phyloP scores from a whole-genome alignment of 2,797 vertebrate genomes.

The Acanthornis magna region DNA sequence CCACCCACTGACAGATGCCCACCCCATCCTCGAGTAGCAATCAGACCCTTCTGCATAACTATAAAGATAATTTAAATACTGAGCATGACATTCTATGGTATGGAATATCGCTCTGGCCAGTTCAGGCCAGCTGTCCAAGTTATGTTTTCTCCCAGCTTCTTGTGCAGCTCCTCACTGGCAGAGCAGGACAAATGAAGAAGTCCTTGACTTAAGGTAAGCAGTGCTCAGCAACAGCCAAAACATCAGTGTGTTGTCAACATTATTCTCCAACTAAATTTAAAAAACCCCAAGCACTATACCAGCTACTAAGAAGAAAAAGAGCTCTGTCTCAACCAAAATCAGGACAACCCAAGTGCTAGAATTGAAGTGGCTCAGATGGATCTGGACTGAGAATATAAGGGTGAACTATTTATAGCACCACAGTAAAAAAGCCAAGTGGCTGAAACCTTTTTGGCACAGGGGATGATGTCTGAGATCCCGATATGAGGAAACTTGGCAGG shows the following conservation, averaged over 20 bases:
- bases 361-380: not conserved
- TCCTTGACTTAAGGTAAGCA: not conserved
- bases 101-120: not conserved
- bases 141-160: not conserved
- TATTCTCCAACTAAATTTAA: not conserved
- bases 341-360: not conserved
- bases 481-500: not conserved
- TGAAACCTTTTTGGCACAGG: not conserved
- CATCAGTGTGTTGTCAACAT: not conserved
- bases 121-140: not conserved
- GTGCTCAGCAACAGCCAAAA: not conserved
- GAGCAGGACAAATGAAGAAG: not conserved
- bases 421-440: not conserved
- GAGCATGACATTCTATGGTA: not conserved
- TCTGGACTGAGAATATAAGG: not conserved
- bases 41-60: not conserved
- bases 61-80: not conserved
- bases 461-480: not conserved
- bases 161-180: not conserved
- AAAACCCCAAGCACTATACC: not conserved
- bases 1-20: fast-evolving
- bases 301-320: not conserved
- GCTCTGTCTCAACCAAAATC: not conserved
- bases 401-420: not conserved
- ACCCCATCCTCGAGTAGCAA: not conserved